Evolutionary conservation across 2,888 invertebrate genomes (phyloP).

Genomic region (Achlya flavicornis): DNA sequence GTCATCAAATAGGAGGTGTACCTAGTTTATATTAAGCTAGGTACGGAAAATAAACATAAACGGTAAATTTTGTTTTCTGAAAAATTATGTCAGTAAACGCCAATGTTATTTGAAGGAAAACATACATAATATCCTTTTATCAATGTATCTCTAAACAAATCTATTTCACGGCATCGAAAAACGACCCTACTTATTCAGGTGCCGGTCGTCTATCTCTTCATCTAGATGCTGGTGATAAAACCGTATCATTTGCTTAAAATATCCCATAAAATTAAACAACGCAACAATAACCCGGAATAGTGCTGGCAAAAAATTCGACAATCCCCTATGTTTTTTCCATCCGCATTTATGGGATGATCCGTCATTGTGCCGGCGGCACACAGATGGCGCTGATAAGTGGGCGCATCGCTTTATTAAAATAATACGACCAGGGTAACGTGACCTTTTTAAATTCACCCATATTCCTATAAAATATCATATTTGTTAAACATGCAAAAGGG

Average conservation of each 20-base stretch:
- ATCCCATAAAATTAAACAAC: slow-evolving; percentile 79
- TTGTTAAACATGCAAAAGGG: slow-evolving; percentile 27
- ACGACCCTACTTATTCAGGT: slow-evolving; percentile 42
- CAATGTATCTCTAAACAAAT: slow-evolving; percentile 32
- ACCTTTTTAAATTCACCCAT: slow-evolving; percentile 35
- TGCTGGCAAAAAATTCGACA: slow-evolving; percentile 65
- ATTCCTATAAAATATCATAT: slow-evolving; percentile 10
- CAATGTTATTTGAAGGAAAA: slow-evolving; percentile 5
- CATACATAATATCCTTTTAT: background rate
- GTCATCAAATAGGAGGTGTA: background rate
- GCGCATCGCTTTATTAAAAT: slow-evolving; percentile 77
- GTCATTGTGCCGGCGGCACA: slow-evolving; percentile 70
- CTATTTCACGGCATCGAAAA: slow-evolving; percentile 30
- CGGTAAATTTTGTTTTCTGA: background rate
- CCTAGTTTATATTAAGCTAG: background rate
- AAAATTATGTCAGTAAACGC: background rate
- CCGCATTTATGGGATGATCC: slow-evolving; percentile 80
- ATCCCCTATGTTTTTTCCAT: slow-evolving; percentile 66
- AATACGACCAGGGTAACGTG: slow-evolving; percentile 55
- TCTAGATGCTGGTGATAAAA: slow-evolving; percentile 71
- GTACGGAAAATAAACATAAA: background rate
- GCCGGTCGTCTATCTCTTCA: slow-evolving; percentile 46
- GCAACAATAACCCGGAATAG: slow-evolving; percentile 75
- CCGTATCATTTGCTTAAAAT: slow-evolving; percentile 83
- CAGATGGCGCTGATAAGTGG: slow-evolving; percentile 78